Conservation (phyloP, 1,140 invertebrate genomes). For the Branchinecta lindahli region DNA sequence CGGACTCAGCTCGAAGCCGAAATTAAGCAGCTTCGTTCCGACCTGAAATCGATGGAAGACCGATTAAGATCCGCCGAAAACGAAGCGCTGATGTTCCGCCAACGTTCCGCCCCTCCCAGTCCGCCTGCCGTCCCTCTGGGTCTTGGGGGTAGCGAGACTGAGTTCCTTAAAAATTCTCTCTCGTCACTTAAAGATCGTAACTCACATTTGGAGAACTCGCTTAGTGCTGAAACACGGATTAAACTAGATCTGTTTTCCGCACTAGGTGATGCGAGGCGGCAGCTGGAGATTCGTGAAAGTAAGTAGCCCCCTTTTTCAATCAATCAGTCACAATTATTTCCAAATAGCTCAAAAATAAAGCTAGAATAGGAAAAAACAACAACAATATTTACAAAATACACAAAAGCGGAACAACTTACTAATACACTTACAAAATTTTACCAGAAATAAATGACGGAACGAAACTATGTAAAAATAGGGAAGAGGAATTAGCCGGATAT, state of each 20-base stretch:
- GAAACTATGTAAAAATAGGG: too few species aligned
- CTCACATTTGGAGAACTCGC: conserved; percentile 69
- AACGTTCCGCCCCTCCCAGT: not conserved
- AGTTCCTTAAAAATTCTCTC: conserved; percentile 62
- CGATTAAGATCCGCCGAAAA: conserved; percentile 38
- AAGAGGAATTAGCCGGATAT: too few species aligned
- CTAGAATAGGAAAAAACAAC: too few species aligned
- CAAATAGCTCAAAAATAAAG: too few species aligned
- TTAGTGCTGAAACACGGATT: conserved; percentile 85
- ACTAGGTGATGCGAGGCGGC: conserved; percentile 80
- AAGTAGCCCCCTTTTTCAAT: conserved; percentile 29
- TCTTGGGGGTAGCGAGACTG: conserved; percentile 41
- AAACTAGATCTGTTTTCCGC: conserved; percentile 86
- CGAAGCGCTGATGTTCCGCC: conserved; percentile 34
- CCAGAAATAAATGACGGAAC: too few species aligned
- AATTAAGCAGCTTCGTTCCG: conserved; percentile 49
- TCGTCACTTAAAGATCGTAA: conserved; percentile 72
- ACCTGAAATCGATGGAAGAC: conserved; percentile 60
- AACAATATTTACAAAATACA: too few species aligned
- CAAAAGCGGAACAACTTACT: too few species aligned
- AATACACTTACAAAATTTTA: too few species aligned
- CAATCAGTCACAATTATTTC: too few species aligned
- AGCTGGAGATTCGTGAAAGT: conserved; percentile 84
- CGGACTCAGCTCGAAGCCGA: conserved; percentile 61
- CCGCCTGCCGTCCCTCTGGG: conserved; percentile 34